A percentile compares a stretch with the other conserved stretches of the same genome.
phyloP scores from a whole-genome alignment of 2,113 vertebrate genomes.

The Athene noctua region DNA sequence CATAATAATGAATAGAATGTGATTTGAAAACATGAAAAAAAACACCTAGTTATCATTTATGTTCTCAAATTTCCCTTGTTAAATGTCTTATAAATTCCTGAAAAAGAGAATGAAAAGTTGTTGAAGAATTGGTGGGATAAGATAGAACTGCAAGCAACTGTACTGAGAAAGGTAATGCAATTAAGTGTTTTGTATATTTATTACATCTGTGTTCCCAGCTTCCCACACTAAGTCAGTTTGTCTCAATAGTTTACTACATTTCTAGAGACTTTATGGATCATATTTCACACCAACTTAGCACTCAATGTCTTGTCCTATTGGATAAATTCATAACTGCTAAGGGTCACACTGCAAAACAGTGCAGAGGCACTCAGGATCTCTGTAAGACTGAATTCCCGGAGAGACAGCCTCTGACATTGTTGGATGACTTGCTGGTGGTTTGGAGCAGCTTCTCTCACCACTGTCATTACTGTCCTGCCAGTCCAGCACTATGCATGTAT shows the following conservation, averaged over 20 bases:
- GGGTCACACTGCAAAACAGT: background rate
- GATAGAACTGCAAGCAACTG: background rate
- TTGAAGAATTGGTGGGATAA: background rate
- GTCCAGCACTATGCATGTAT: background rate
- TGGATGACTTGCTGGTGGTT: background rate
- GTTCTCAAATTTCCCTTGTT: background rate
- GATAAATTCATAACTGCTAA: background rate
- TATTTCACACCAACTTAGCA: background rate
- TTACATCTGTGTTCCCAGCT: background rate
- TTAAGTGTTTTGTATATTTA: conserved; percentile 1
- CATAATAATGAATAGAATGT: background rate
- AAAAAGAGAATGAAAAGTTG: background rate
- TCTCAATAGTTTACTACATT: background rate
- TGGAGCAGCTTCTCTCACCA: background rate
- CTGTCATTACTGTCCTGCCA: background rate
- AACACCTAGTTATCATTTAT: background rate
- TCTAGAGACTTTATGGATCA: background rate
- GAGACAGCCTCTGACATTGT: background rate
- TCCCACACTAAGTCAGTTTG: background rate
- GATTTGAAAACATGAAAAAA: background rate
- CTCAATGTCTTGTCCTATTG: background rate
- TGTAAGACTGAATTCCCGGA: background rate
- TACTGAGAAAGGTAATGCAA: background rate
- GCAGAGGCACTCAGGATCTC: background rate
- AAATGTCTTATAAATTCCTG: background rate